phyloP scores from a whole-genome alignment of 2,113 vertebrate genomes.

The Dasyurus viverrinus region DNA sequence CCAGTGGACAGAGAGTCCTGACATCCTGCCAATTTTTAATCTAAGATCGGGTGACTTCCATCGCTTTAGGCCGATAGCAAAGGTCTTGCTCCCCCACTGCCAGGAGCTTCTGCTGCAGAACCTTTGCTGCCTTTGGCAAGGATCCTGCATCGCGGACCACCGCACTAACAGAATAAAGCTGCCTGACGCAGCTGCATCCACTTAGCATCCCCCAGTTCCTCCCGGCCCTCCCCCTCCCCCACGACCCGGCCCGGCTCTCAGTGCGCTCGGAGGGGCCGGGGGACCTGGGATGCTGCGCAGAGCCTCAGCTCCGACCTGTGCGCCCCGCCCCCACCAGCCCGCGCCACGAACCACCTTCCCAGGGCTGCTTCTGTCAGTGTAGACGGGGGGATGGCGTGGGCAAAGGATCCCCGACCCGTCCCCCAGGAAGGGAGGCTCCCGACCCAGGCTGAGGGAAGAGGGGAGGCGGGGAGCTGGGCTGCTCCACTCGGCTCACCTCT shows the following conservation, averaged over 20 bases:
- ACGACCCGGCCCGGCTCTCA: accelerated
- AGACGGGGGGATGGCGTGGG: neutral
- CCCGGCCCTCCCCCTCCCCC: neutral
- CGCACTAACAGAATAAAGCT: neutral
- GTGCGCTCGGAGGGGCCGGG: neutral
- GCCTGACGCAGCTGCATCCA: neutral
- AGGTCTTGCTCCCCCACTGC: neutral
- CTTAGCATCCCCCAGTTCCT: neutral
- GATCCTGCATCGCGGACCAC: neutral
- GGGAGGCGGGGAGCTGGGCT: neutral
- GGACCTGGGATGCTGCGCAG: no score
- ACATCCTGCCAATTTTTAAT: neutral
- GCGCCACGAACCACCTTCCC: neutral
- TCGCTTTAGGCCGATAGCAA: neutral
- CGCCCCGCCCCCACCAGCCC: neutral
- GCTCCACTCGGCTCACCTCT: neutral
- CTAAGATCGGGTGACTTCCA: neutral
- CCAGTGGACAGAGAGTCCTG: no score
- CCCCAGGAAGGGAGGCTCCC: neutral
- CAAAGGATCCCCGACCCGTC: neutral
- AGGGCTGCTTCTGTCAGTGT: no score
- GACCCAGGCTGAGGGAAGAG: neutral
- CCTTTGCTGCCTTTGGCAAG: neutral
- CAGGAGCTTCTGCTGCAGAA: neutral
- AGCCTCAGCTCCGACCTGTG: neutral